A percentile compares a stretch with the other conserved stretches of the same genome.
Conservation (phyloP, 2,113 vertebrate species). For the Hiodon tergisus region DNA sequence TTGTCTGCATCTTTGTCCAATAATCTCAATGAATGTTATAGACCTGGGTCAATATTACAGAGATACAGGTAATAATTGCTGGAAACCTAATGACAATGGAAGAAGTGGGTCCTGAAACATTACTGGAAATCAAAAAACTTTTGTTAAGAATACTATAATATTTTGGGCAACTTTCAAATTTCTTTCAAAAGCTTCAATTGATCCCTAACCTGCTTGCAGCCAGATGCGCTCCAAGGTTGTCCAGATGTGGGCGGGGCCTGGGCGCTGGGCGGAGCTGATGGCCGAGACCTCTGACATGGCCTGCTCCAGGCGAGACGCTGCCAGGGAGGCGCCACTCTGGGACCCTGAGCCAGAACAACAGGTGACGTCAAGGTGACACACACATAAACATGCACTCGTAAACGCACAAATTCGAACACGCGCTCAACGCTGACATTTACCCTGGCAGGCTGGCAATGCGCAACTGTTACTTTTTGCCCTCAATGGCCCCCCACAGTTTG, state of each 20-base stretch:
- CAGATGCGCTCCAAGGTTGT: conserved; percentile 88
- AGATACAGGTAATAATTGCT: not conserved
- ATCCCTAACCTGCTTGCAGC: conserved; percentile 86
- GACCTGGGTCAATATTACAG: not conserved
- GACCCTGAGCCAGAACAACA: conserved; percentile 63
- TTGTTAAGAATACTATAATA: too few relatives aligned
- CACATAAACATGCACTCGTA: not conserved
- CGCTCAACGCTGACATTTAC: not conserved
- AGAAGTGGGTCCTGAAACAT: not conserved
- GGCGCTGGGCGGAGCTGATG: conserved; percentile 72
- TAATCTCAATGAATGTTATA: not conserved
- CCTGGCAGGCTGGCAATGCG: not conserved
- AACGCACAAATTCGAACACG: conserved; percentile 17
- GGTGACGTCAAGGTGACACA: not conserved
- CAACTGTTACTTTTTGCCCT: too few relatives aligned
- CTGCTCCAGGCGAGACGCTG: conserved; percentile 85
- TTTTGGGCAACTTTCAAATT: too few relatives aligned
- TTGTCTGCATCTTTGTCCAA: not conserved
- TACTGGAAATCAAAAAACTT: too few relatives aligned
- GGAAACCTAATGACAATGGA: not conserved
- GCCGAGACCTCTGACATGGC: conserved; percentile 87
- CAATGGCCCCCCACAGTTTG: too few relatives aligned
- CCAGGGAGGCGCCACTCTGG: conserved; percentile 76
- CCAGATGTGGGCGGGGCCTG: conserved; percentile 87
- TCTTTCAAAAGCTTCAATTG: not conserved